A percentile compares a stretch with the other conserved stretches of the same genome.
These are phyloP conservation scores for Drosophila takahashii DNA, from an alignment of 1,140 invertebrate genomes.

Conservation along the genomic window DNA sequence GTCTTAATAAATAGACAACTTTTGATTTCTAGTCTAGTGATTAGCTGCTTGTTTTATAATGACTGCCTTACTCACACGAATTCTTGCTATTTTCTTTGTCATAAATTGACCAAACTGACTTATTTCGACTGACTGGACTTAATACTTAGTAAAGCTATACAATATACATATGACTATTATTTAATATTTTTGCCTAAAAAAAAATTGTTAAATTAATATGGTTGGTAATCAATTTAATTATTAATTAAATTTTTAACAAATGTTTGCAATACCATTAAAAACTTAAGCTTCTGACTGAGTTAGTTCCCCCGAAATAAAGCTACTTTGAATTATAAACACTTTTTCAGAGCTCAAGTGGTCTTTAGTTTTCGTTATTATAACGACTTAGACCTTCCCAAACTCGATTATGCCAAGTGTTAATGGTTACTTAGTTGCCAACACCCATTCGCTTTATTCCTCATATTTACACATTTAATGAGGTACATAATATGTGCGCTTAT, in stretches of 20 bases:
- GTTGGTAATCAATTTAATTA: too few relatives aligned
- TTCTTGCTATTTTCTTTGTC: neutral
- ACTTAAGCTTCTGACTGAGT: too few relatives aligned
- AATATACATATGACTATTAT: too few relatives aligned
- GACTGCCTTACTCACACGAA: neutral
- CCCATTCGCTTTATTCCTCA: slow-evolving; percentile 24
- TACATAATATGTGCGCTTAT: slow-evolving; percentile 26
- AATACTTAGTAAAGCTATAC: too few relatives aligned
- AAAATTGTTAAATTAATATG: too few relatives aligned
- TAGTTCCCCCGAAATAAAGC: neutral
- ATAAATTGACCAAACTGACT: too few relatives aligned
- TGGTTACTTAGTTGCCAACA: slow-evolving; percentile 12
- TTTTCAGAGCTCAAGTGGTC: neutral
- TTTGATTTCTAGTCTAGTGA: neutral
- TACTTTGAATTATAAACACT: neutral
- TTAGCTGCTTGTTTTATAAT: neutral
- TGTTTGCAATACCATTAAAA: too few relatives aligned
- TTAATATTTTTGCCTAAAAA: too few relatives aligned
- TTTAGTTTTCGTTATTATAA: neutral
- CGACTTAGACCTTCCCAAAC: slow-evolving; percentile 2
- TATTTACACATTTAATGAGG: slow-evolving; percentile 31
- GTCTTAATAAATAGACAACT: neutral
- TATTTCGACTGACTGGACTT: too few relatives aligned
- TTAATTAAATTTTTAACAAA: too few relatives aligned
- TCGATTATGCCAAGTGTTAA: neutral